Base-by-base conservation (phyloP, 92 coral and sea anemone genomes). In the Umimayanthus kanabou region DNA sequence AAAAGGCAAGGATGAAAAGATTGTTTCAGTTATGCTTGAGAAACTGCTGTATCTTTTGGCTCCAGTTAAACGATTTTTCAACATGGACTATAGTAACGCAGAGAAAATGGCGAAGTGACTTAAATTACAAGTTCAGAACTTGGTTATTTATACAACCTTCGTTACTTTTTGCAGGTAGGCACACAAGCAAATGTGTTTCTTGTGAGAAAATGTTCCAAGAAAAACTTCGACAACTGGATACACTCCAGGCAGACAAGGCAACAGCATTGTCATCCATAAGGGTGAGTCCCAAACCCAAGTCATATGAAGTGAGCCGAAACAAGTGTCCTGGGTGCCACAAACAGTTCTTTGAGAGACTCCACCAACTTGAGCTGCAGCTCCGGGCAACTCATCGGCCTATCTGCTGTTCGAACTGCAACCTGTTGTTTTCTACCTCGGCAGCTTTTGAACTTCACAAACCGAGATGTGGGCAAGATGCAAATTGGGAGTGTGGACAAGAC, bases 291-390 rank as follows among this genome's bases (percentile, higher is more conserved):
- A 70, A 50, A 70, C 61, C 78, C 50, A 83, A 83, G 42, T 45
- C 87, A 9, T 70, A 83, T 8, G 87, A 83, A 83, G 77, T 83
- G 16, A 69, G 14, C 15, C 87, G 87, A 83, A 83, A 83, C 77
- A 83, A 83, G 58, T 83, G 87, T 15, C 87, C 87, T 1, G 87
- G 78, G 1, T 83, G 87, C 18, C 87, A 83, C 77, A 69, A 83
- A 37, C 87, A 83, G 65, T 83, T 83, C 87, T 83, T 83, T 43
- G 87, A 83, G 87, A 26, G 77, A 18, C 77, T 83, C 43, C 78
- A 83, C 13, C 77, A 83, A 53, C 58, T 83, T 18, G 87, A 83
- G 20, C 58, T 83, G 43, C 87, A 83, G 61, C 65, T 83, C 23
- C 87, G 77, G 22, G 77, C 87, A 15, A 83, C 57, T 26, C 87